phyloP scores from a whole-genome alignment of 2,797 vertebrate species.

The Perodicticus potto region DNA sequence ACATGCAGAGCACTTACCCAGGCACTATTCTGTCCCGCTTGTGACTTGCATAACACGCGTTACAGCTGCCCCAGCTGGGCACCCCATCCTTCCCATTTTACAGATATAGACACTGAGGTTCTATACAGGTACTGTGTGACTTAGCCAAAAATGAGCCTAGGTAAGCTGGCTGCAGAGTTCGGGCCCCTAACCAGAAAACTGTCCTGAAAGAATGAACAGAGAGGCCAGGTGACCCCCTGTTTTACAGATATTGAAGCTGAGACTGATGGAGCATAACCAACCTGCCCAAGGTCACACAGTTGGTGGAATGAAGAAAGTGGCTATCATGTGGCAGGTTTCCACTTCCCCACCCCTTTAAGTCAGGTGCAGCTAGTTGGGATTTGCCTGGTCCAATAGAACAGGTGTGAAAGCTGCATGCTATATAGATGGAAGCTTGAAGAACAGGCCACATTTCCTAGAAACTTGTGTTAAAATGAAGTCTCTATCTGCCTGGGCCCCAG shows the following conservation, averaged over 20 bases:
- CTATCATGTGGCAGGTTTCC: neutral
- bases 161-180: neutral
- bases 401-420: neutral
- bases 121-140: neutral
- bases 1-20: neutral
- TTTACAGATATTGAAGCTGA: neutral
- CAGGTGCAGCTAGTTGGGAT: neutral
- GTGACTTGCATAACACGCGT: neutral
- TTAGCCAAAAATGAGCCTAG: neutral
- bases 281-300: neutral
- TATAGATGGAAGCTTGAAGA: neutral
- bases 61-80: neutral
- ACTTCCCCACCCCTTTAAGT: neutral
- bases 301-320: neutral
- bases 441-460: slow-evolving; percentile 7
- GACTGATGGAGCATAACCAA: neutral
- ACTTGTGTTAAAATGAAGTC: neutral
- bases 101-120: slow-evolving; percentile 20
- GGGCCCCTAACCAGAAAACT: neutral
- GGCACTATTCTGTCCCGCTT: neutral
- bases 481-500: neutral
- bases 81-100: neutral
- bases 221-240: neutral
- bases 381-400: neutral
- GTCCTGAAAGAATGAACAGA: neutral